These are phyloP conservation scores for Autographa pulchrina DNA, from an alignment of 2,888 invertebrate species.

Conservation along the genomic window DNA sequence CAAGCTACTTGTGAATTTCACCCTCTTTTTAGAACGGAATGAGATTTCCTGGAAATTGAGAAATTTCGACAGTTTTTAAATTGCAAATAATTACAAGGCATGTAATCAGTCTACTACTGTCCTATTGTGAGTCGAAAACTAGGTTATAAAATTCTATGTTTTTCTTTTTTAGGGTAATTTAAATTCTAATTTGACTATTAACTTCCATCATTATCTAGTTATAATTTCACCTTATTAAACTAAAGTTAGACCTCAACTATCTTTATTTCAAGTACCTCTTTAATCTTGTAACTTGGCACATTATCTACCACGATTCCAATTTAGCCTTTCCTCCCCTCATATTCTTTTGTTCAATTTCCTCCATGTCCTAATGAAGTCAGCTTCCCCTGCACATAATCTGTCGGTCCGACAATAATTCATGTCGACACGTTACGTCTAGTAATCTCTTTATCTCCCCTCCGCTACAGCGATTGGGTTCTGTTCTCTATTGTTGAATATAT, in stretches of 20 bases:
- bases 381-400: slow-evolving; percentile 59
- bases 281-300: too few species aligned
- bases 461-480: slow-evolving; percentile 25
- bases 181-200: too few species aligned
- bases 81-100: neutral
- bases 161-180: too few species aligned
- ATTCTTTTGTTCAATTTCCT: neutral
- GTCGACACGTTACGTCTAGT: slow-evolving; percentile 69
- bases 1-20: slow-evolving; percentile 4
- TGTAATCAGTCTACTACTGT: too few species aligned
- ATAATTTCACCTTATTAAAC: too few species aligned
- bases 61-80: neutral
- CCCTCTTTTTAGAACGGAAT: neutral
- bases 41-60: neutral
- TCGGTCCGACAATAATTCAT: slow-evolving; percentile 72
- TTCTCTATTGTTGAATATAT: slow-evolving; percentile 42
- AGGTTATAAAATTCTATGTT: too few species aligned
- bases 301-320: too few species aligned
- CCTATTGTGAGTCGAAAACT: too few species aligned
- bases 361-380: neutral
- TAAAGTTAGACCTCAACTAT: too few species aligned
- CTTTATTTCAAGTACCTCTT: too few species aligned
- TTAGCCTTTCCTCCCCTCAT: neutral
- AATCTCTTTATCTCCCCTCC: slow-evolving; percentile 69
- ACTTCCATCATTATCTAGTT: too few species aligned